Evolutionary conservation across 2,888 invertebrate genomes (phyloP).

Genomic region (Cephus pulcher): DNA sequence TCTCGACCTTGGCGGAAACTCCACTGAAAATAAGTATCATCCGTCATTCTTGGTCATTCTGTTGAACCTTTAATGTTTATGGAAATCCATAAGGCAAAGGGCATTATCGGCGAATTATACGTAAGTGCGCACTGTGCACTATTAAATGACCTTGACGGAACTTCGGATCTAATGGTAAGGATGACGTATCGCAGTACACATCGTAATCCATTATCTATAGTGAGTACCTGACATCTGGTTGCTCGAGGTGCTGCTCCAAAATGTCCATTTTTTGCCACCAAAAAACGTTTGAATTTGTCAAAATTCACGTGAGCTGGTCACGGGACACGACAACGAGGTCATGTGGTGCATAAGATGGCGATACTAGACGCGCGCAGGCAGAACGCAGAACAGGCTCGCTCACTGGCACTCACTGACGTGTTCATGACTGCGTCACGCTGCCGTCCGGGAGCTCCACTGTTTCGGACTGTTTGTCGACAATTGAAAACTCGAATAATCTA

Average conservation of each 20-base stretch:
- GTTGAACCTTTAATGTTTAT: not conserved
- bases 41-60: not conserved
- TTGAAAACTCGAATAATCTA: no score
- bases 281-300: conserved; percentile 64
- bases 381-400: not conserved
- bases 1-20: conserved; percentile 53
- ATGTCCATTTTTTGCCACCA: conserved; percentile 60
- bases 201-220: conserved; percentile 10
- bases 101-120: not conserved
- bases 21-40: conserved; percentile 35
- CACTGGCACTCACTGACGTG: no score
- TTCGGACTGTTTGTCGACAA: no score
- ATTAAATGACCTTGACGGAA: conserved; percentile 60
- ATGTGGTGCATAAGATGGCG: conserved; percentile 65
- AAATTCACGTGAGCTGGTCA: conserved; percentile 68
- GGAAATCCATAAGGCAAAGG: not conserved
- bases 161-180: conserved; percentile 41
- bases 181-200: conserved; percentile 32
- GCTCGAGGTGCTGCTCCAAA: conserved; percentile 63
- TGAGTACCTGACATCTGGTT: conserved; percentile 61
- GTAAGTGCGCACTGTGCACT: conserved; percentile 51
- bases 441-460: no score
- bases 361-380: conserved; percentile 36
- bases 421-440: no score
- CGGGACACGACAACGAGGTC: conserved; percentile 67